Conservation (phyloP, 2,888 invertebrate genomes). For the Sminthurinus aureus region DNA sequence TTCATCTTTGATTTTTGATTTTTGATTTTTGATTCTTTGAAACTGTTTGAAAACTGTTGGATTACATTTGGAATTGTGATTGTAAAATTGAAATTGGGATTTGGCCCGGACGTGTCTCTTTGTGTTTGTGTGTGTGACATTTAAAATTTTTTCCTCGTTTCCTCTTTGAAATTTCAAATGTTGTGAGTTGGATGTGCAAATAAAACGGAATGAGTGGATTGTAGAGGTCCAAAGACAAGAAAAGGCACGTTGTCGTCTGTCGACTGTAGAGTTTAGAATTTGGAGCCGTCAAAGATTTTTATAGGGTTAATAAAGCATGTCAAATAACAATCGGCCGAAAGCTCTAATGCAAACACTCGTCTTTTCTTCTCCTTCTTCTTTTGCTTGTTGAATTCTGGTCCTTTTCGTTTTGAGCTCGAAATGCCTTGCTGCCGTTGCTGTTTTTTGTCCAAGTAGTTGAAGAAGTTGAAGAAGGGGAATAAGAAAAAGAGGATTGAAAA, state of each 20-base stretch:
- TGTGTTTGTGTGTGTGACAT: too few relatives aligned
- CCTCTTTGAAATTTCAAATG: too few relatives aligned
- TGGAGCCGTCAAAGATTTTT: conserved; percentile 5
- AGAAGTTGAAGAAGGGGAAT: not conserved
- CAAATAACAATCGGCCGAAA: not conserved
- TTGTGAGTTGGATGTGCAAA: not conserved
- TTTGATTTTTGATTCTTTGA: too few relatives aligned
- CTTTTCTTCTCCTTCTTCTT: not conserved
- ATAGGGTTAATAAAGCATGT: conserved; percentile 28
- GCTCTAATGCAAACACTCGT: not conserved
- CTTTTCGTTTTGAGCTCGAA: too few relatives aligned
- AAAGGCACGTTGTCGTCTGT: not conserved
- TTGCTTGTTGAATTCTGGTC: not conserved
- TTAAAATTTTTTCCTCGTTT: too few relatives aligned
- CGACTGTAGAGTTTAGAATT: not conserved
- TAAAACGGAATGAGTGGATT: not conserved
- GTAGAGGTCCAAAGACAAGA: not conserved
- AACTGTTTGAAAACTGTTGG: too few relatives aligned
- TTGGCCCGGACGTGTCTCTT: too few relatives aligned
- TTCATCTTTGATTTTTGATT: too few relatives aligned
- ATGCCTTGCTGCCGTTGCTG: not conserved
- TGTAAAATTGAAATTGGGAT: too few relatives aligned
- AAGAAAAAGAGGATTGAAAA: not conserved
- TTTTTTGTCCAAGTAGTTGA: too few relatives aligned
- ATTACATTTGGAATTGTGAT: too few relatives aligned